A percentile compares a stretch with the other conserved stretches of the same genome.
Conservation (phyloP, 2,797 vertebrate genomes). For the Coilia nasus region DNA sequence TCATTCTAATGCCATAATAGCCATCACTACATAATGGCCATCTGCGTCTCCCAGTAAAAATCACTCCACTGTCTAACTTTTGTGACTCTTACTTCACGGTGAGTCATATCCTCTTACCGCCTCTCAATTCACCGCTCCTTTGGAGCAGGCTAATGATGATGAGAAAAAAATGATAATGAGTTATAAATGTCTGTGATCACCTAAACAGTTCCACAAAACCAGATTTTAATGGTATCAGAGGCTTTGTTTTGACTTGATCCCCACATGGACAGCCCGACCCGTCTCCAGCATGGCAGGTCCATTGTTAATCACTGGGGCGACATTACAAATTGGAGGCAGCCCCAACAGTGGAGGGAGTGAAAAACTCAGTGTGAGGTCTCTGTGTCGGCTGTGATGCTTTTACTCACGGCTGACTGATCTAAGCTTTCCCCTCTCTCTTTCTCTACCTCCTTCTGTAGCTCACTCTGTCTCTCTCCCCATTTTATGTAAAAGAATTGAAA, state of each 20-base stretch:
- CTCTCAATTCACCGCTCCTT: neutral
- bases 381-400: slow-evolving; percentile 54
- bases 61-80: neutral
- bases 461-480: neutral
- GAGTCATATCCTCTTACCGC: neutral
- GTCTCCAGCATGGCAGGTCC: slow-evolving; percentile 5
- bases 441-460: neutral
- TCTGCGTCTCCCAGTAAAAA: neutral
- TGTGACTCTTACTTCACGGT: neutral
- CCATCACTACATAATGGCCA: neutral
- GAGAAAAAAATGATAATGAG: slow-evolving; percentile 5
- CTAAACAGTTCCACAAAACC: neutral
- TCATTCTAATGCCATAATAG: neutral
- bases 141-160: neutral
- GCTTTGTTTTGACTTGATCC: slow-evolving; percentile 22
- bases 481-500: slow-evolving; percentile 18
- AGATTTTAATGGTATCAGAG: neutral
- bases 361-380: slow-evolving; percentile 71
- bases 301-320: neutral
- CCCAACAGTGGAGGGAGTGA: slow-evolving; percentile 20
- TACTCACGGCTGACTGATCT: slow-evolving; percentile 75
- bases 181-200: neutral
- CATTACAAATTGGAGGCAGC: slow-evolving; percentile 32
- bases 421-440: slow-evolving; percentile 64
- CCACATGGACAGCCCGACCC: neutral